Percentiles rank a stretch among this genome's conserved stretches.
phyloP scores from a whole-genome alignment of 2,888 invertebrate genomes.

The Conchocele bisecta region DNA sequence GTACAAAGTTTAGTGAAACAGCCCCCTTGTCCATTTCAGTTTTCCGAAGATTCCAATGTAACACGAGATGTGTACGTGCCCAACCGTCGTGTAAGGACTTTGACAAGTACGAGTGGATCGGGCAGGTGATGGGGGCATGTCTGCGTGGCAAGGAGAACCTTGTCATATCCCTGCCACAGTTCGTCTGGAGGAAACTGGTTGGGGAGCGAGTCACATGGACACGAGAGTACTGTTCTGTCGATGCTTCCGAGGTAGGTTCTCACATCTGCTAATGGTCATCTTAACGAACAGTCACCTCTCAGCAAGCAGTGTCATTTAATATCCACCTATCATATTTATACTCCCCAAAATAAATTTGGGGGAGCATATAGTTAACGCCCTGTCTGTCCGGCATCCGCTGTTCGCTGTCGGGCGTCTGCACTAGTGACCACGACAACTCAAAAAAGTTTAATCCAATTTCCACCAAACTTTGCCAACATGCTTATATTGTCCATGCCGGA shows the following conservation, averaged over 20 bases:
- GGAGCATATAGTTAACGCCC: too few relatives aligned
- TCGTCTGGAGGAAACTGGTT: conserved; percentile 81
- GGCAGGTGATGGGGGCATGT: conserved; percentile 82
- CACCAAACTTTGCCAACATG: too few relatives aligned
- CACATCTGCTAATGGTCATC: neutral
- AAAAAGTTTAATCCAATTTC: too few relatives aligned
- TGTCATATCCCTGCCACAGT: conserved; percentile 79
- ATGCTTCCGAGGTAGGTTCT: conserved; percentile 78
- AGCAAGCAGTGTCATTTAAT: too few relatives aligned
- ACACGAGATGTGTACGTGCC: conserved; percentile 80
- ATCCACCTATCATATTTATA: too few relatives aligned
- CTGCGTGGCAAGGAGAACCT: conserved; percentile 81
- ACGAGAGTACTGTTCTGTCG: conserved; percentile 79
- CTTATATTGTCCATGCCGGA: too few relatives aligned
- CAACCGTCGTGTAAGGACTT: conserved; percentile 78
- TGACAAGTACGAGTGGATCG: conserved; percentile 81
- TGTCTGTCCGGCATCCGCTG: too few relatives aligned
- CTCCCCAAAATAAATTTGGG: neutral
- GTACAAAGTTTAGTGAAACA: too few relatives aligned
- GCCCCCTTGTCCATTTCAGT: conserved; percentile 37
- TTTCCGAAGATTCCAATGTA: conserved; percentile 75
- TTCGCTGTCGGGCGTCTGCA: too few relatives aligned
- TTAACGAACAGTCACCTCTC: neutral
- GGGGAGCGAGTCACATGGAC: conserved; percentile 80
- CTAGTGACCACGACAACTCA: too few relatives aligned